Conservation (phyloP, 2,797 vertebrate genomes). For the Sebastes melanostomus region DNA sequence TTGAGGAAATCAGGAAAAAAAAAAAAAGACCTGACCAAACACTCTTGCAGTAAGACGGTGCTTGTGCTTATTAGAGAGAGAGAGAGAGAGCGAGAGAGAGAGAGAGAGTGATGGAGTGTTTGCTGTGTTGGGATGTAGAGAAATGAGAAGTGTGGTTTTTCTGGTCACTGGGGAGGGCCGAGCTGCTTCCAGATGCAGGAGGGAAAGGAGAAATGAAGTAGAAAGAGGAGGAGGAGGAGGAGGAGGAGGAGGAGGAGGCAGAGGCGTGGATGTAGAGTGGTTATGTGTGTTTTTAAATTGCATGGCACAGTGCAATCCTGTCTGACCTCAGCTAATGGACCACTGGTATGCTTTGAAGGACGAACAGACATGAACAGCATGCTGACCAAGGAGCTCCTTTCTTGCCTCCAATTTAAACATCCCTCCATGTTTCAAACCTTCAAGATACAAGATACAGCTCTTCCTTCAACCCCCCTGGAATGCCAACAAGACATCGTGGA, state of each 20-base stretch:
- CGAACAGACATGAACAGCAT: background rate
- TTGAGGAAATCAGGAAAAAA: slow-evolving; percentile 4
- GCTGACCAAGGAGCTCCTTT: background rate
- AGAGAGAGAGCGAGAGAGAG: background rate
- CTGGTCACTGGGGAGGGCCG: slow-evolving; percentile 4
- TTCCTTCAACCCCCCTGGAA: no score
- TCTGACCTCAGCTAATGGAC: slow-evolving; percentile 4
- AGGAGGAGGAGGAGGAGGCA: no score
- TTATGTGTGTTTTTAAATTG: background rate
- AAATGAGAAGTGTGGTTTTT: background rate
- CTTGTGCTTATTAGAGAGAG: background rate
- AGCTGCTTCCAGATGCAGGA: background rate
- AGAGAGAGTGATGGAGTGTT: slow-evolving; percentile 10
- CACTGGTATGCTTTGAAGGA: background rate
- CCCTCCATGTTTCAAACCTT: background rate
- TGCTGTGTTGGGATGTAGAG: slow-evolving; percentile 4
- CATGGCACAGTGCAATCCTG: background rate
- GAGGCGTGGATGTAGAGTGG: background rate
- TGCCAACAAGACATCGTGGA: no score
- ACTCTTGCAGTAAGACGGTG: background rate
- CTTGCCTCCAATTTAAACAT: background rate
- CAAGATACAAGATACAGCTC: no score
- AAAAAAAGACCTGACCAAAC: slow-evolving; percentile 15
- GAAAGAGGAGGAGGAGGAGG: background rate
- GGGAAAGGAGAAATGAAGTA: background rate